phyloP scores from a whole-genome alignment of 2,797 vertebrate species.

The Manis javanica region DNA sequence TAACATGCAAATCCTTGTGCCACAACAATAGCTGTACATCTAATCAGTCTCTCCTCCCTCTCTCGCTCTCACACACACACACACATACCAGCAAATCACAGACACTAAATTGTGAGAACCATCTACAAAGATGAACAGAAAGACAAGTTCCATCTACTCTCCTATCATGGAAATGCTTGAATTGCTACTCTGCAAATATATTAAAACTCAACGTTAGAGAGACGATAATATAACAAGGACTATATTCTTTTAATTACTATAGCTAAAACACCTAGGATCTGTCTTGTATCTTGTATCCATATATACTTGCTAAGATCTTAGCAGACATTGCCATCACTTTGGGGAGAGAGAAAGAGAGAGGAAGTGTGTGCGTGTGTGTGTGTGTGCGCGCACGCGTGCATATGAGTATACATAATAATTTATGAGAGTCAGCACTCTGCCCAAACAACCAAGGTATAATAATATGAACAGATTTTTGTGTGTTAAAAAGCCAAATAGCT shows the following conservation, averaged over 20 bases:
- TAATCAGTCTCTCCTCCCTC: not conserved
- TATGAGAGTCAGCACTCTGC: not conserved
- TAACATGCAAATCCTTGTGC: not conserved
- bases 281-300: not conserved
- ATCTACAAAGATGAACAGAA: not conserved
- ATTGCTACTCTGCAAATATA: not conserved
- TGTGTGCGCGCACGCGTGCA: not conserved
- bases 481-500: not conserved
- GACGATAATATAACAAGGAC: not conserved
- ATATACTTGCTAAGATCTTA: not conserved
- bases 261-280: not conserved
- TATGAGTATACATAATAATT: not conserved
- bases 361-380: too few relatives aligned
- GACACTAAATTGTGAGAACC: not conserved
- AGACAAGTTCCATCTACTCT: not conserved
- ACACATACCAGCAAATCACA: not conserved
- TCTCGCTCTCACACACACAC: not conserved
- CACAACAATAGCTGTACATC: not conserved
- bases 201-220: not conserved
- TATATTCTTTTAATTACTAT: not conserved
- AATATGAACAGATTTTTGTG: not conserved
- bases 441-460: not conserved
- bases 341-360: too few relatives aligned
- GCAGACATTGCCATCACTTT: not conserved
- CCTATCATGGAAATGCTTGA: not conserved